Evolutionary conservation across 2,113 vertebrate genomes (phyloP).

Genomic region (Bufo gargarizans): DNA sequence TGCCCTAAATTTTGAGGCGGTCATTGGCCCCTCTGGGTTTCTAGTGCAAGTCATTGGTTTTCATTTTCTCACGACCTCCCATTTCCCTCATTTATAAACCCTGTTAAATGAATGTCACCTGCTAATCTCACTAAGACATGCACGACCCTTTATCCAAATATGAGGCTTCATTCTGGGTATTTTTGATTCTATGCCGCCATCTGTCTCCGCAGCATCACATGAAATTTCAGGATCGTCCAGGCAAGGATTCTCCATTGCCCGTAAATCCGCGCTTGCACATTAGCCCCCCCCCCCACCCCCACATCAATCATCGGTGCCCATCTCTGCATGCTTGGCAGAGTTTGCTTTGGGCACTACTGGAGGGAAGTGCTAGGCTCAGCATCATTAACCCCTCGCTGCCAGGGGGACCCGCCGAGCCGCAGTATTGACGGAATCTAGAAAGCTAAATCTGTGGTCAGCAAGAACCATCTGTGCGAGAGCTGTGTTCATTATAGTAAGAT

Average conservation of each 20-base stretch:
- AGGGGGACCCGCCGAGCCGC: slow-evolving; percentile 34
- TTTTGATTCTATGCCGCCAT: slow-evolving; percentile 1
- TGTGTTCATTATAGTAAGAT: slow-evolving; percentile 54
- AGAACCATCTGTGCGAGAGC: slow-evolving; percentile 49
- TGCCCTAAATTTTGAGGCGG: background rate
- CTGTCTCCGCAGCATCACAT: slow-evolving; percentile 6
- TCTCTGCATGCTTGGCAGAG: slow-evolving; percentile 34
- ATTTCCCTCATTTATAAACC: background rate
- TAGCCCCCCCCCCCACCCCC: background rate
- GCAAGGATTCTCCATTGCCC: background rate
- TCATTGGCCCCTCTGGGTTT: background rate
- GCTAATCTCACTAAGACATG: background rate
- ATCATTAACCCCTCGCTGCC: slow-evolving; percentile 51
- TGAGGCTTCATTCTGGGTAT: background rate
- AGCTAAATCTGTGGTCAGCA: slow-evolving; percentile 52
- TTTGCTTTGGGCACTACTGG: slow-evolving; percentile 43
- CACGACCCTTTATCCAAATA: background rate
- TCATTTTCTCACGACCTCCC: no score
- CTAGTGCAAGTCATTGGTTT: background rate
- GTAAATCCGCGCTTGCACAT: background rate
- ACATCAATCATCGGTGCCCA: slow-evolving; percentile 42
- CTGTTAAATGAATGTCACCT: background rate
- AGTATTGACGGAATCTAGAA: slow-evolving; percentile 26
- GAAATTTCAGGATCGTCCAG: slow-evolving; percentile 16
- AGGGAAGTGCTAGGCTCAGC: slow-evolving; percentile 44